Evolutionary conservation across 2,113 vertebrate genomes (phyloP), one percentile per base, ranked within the genome.

Genomic region (Bos indicus): DNA sequence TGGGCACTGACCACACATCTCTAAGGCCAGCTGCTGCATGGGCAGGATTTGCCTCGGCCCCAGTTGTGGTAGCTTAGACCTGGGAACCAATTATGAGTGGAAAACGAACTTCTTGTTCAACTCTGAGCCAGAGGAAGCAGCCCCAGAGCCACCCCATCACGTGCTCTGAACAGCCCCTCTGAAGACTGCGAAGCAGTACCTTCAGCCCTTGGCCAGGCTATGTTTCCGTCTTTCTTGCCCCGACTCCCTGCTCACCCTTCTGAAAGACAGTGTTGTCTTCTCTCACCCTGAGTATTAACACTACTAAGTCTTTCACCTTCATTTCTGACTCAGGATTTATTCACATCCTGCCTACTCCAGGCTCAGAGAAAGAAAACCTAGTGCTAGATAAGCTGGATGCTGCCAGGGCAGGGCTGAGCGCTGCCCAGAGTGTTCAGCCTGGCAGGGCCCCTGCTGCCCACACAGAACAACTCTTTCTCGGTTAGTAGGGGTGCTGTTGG

Each of bases 251-350:
- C 40, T 86, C 26, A 11, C 14, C 60, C 33, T 93, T 30, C 62
- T 97, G 86, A 54, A 33, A 92, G 93, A 86, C 60, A 80, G 93
- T 87, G 95, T 83, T 94, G 83, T 94, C 78, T 84, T 51, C 52
- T 88, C 96, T 94, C 62, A n/a, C 64, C 92, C 81, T 33, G 30
- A 86, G 62, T 94, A 62, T 95, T 98, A 98, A 98, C 92, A 94
- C 95, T 93, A 97, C 96, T 97, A 97, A 97, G 80, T 96, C 91
- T 96, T 90, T 97, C 97, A 91, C 92, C 96, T 90, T 95, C 94
- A 96, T 87, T 95, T 95, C 92, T 92, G 93, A 97, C 97, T 97
- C 91, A 95, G 98, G 97, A 98, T 96, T 90, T 88, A 40, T 57
- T 64, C 89, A 51, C 15, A 4, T 88, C 94, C 96, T 95, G 82